Conservation (phyloP, 2,797 vertebrate genomes). For the Miichthys miiuy region DNA sequence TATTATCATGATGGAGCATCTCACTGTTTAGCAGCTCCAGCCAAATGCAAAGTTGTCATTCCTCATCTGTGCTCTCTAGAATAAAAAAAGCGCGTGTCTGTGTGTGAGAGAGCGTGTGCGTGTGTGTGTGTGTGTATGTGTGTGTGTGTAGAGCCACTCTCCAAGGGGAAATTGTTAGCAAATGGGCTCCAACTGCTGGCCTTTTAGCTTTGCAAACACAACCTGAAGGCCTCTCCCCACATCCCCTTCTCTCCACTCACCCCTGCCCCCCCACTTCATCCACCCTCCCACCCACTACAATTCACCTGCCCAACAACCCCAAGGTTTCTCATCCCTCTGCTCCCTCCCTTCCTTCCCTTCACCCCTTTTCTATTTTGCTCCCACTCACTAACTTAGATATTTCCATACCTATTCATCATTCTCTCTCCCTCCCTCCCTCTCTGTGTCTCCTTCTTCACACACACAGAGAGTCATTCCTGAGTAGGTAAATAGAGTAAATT, state of each 20-base stretch:
- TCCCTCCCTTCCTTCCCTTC: slow-evolving; percentile 38
- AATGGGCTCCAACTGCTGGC: slow-evolving; percentile 83
- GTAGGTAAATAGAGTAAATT: slow-evolving; percentile 88
- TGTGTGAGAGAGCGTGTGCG: too few relatives aligned
- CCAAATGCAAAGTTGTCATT: slow-evolving; percentile 68
- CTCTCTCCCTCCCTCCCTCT: slow-evolving; percentile 54
- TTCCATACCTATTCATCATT: slow-evolving; percentile 79
- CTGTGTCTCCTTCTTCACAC: slow-evolving; percentile 72
- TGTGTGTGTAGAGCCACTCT: slow-evolving; percentile 69
- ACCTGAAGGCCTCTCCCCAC: slow-evolving; percentile 70
- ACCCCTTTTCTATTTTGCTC: slow-evolving; percentile 48
- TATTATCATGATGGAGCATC: slow-evolving; percentile 57
- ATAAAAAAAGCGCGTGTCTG: slow-evolving; percentile 50
- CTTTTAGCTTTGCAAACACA: slow-evolving; percentile 83
- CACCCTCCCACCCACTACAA: slow-evolving; percentile 51
- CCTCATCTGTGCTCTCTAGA: slow-evolving; percentile 54
- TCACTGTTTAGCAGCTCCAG: slow-evolving; percentile 52
- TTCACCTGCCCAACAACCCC: slow-evolving; percentile 78
- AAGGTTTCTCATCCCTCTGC: slow-evolving; percentile 61
- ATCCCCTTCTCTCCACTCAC: slow-evolving; percentile 46
- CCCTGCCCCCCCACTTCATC: slow-evolving; percentile 1
- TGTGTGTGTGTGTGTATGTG: slow-evolving; percentile 28
- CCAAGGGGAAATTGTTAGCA: slow-evolving; percentile 84
- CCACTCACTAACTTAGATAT: slow-evolving; percentile 60
- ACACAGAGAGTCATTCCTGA: slow-evolving; percentile 80